Conservation (phyloP, 2,797 vertebrate species). For the Tinamus major region DNA sequence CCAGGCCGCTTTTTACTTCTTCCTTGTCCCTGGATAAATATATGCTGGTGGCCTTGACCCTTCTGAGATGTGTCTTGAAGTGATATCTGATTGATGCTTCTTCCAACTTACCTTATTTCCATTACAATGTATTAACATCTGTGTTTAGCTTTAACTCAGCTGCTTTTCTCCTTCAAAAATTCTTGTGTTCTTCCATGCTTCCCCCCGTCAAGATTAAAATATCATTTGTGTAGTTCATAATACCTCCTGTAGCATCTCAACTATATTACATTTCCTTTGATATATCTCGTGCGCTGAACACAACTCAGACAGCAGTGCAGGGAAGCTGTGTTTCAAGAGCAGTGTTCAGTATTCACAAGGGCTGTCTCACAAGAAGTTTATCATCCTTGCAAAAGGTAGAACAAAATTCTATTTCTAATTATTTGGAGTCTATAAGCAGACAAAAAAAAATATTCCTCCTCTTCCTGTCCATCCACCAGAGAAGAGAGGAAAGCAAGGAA, state of each 20-base stretch:
- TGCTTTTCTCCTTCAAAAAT: not conserved
- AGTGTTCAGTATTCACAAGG: not conserved
- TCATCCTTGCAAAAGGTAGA: slow-evolving; percentile 16
- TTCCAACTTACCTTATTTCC: not conserved
- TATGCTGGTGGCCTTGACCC: not conserved
- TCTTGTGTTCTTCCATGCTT: not conserved
- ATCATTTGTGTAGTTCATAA: not conserved
- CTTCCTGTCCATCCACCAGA: not conserved
- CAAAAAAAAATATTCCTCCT: not conserved
- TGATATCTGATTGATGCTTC: not conserved
- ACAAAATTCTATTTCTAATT: slow-evolving; percentile 25
- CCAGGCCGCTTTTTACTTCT: not conserved
- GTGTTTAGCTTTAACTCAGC: not conserved
- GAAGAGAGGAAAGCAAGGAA: not conserved
- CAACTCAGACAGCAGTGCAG: not conserved
- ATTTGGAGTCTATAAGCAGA: slow-evolving; percentile 1
- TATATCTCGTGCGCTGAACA: not conserved
- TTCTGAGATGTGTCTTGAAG: not conserved
- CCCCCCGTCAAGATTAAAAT: not conserved
- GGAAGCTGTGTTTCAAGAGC: not conserved
- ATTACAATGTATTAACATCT: not conserved
- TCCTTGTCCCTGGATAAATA: not conserved
- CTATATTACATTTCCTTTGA: not conserved
- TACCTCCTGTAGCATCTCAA: not conserved
- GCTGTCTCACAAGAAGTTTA: slow-evolving; percentile 14